Evolutionary conservation across 1,140 invertebrate genomes (phyloP), one percentile per base, ranked within the genome.

Genomic region (Notospermus geniculatus): DNA sequence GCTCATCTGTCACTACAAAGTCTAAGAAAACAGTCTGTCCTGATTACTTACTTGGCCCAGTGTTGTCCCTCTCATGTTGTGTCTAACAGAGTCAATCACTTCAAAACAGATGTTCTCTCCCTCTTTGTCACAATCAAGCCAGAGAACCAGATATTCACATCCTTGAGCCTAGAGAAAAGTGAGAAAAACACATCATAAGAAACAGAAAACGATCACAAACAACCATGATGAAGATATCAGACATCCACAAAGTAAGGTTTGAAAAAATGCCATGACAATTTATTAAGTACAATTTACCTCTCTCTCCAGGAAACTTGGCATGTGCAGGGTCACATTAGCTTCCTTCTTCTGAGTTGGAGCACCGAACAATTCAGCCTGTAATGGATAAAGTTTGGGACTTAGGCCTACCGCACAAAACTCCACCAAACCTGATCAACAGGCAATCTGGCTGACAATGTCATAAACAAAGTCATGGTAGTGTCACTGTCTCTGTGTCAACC

Each of bases 71-170:
- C 74, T 81, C 84, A 85, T 84, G 4, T 71, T 71, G 57, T 60
- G 30, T 60, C 68, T 58, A 19, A 85, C 85, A 66, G 84, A 83
- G 73, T 87, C 84, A 62, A 91, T 88, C 50, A 98, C 95, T 87
- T 98, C 95, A 85, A 94, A 98, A 78, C 97, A 99, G 74, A 99
- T 99, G 82, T 99, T 99, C 85, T 98, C 95, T 54, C 97, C 97
- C 85, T 99, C 97, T 83, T 98, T 99, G 82, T 99, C 97, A 84
- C 97, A 99, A 90, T 99, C 97, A 0, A 99, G 83, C 97, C 97
- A 99, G 7, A 99, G 83, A 23, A 99, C 88, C 17, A 99, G 83
- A 80, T 89, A 93, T 76, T 96, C 92, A 72, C 88, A 91, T 43
- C 90, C 88, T 62, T 87, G 86, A 0, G 91, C 85, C 82, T 85